Conservation (phyloP, 2,888 invertebrate species). For the Amphipyra tragopoginis region DNA sequence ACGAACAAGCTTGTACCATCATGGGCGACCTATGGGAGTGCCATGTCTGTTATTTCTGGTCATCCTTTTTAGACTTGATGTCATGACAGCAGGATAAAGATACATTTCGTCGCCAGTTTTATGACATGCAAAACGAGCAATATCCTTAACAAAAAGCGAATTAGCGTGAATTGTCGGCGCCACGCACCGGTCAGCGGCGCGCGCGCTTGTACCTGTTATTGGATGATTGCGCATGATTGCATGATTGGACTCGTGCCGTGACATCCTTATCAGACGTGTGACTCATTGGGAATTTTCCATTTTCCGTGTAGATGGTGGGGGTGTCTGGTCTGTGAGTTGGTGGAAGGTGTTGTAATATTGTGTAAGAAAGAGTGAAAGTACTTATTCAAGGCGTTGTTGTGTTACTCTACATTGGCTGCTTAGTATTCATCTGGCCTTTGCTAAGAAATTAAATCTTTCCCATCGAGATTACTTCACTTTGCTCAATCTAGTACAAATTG, state of each 20-base stretch:
- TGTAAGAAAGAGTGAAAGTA: neutral
- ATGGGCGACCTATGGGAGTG: too few species aligned
- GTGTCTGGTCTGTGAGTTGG: neutral
- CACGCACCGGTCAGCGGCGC: conserved; percentile 41
- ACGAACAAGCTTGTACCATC: too few species aligned
- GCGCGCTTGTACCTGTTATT: conserved; percentile 60
- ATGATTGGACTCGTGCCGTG: conserved; percentile 62
- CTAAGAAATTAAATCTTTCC: too few species aligned
- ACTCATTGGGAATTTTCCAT: conserved; percentile 57
- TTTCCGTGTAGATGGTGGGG: conserved; percentile 32
- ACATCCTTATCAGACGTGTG: conserved; percentile 71
- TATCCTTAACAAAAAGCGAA: conserved; percentile 54
- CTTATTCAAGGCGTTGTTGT: too few species aligned
- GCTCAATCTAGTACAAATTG: too few species aligned
- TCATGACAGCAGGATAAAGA: neutral
- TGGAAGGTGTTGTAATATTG: neutral
- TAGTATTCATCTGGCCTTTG: too few species aligned
- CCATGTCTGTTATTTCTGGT: too few species aligned
- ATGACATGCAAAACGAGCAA: conserved; percentile 42
- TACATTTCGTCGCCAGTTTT: conserved; percentile 28
- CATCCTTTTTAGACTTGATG: too few species aligned
- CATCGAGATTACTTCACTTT: too few species aligned
- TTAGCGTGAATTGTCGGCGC: conserved; percentile 52
- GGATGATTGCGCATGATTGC: conserved; percentile 69
- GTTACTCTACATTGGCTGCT: too few species aligned